Base-by-base conservation (phyloP, 2,797 vertebrate species). In the Pangasius djambal region DNA sequence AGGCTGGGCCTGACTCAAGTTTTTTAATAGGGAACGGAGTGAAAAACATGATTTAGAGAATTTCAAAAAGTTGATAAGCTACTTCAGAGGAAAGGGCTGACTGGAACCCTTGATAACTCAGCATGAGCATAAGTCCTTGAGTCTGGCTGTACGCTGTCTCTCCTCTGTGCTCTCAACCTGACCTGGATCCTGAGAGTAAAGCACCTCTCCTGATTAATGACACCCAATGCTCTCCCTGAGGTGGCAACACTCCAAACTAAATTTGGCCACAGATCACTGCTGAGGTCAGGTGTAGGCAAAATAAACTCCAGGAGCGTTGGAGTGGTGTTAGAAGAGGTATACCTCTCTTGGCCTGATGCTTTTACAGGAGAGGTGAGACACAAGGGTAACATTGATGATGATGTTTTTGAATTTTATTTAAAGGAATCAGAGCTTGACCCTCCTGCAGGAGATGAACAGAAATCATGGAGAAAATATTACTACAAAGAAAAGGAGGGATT, bases 161-260 rank as follows among this genome's bases (percentile, higher is more conserved):
- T 89, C 84, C 72, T 77, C 82, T 77, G 34, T 86, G 85, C 90
- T 92, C 90, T 91, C 88, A 88, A 79, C 77, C 91, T 88, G 91
- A 92, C 91, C 92, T 89, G 91, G 89, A 93, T 91, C 90, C 90
- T 89, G 88, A 89, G 84, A 90, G 90, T 83, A 91, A 91, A 89
- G 83, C 90, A 91, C 92, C 86, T 91, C 69, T 88, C 83, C 85
- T 93, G 92, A 93, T 92, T 92, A 92, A 94, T 93, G 88, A 88
- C 86, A 90, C 91, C 88, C 89, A 74, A 69, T 88, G 55, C 90
- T 91, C 92, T 91, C 90, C 83, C 86, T 88, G 85, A 91, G 91
- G 89, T 93, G 93, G 92, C 92, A 92, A 90, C 91, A 88, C 89
- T 93, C 93, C 93, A 94, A 93, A 92, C 91, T 91, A 92, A 93